Conservation (phyloP, 2,797 vertebrate species). For the Mus spretus region DNA sequence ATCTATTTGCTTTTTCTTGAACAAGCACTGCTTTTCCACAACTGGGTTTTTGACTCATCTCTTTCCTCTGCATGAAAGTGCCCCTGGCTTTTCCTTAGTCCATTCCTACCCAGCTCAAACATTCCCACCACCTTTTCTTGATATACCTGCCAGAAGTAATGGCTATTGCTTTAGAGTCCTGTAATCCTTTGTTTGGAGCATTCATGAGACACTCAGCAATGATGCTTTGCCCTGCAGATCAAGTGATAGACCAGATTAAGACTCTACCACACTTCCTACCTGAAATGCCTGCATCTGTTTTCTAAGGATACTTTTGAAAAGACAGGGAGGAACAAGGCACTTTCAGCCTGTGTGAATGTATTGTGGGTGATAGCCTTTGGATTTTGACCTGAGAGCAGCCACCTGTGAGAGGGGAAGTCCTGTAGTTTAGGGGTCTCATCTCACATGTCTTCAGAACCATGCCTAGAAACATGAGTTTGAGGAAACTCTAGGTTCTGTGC, state of each 20-base stretch:
- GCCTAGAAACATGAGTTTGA: not conserved
- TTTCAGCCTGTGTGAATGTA: no score
- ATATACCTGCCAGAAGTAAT: not conserved
- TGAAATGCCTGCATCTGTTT: not conserved
- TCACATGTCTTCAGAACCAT: not conserved
- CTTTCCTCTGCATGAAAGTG: conserved; percentile 28
- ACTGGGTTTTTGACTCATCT: not conserved
- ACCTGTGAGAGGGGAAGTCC: not conserved
- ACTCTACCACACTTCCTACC: not conserved
- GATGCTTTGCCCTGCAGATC: not conserved
- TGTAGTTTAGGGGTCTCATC: not conserved
- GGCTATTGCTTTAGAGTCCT: not conserved
- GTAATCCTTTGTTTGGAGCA: not conserved
- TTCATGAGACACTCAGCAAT: not conserved
- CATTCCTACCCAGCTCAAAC: not conserved
- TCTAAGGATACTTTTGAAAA: not conserved
- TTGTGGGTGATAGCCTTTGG: not conserved
- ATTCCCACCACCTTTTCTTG: not conserved
- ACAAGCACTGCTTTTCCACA: conserved; percentile 25
- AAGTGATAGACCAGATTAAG: not conserved
- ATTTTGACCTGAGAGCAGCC: not conserved
- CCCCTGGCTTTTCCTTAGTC: not conserved
- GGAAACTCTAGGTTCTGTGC: not conserved
- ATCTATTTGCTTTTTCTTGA: conserved; percentile 59
- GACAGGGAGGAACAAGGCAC: not conserved